Conservation (phyloP, 2,888 invertebrate genomes). For the Acrocera orbiculus region DNA sequence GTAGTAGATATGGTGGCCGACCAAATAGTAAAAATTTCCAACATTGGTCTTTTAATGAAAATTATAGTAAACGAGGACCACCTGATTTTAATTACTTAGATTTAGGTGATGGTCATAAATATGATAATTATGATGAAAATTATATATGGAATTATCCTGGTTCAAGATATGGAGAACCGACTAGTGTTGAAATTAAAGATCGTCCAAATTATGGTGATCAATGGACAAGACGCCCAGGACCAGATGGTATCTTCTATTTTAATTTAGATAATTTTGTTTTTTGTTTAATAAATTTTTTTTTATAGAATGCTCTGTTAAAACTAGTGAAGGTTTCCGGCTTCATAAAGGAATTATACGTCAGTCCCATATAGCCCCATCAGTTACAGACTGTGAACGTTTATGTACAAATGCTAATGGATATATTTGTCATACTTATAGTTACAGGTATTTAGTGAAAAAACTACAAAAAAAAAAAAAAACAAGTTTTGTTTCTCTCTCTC, state of each 20-base stretch:
- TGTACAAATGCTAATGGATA: slow-evolving; percentile 55
- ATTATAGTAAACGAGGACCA: slow-evolving; percentile 22
- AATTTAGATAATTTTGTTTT: not conserved
- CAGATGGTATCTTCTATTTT: slow-evolving; percentile 22
- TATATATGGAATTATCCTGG: slow-evolving; percentile 34
- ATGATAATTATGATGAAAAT: slow-evolving; percentile 21
- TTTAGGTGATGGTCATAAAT: slow-evolving; percentile 29
- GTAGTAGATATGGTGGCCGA: slow-evolving; percentile 34
- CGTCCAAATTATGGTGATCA: slow-evolving; percentile 25
- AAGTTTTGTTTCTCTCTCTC: not conserved
- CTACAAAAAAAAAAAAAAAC: not conserved
- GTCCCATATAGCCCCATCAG: slow-evolving; percentile 43
- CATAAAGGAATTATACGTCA: slow-evolving; percentile 48
- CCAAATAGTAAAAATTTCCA: slow-evolving; percentile 29
- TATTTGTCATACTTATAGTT: slow-evolving; percentile 59
- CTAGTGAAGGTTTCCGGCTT: slow-evolving; percentile 56
- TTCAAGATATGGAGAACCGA: slow-evolving; percentile 23
- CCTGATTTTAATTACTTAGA: slow-evolving; percentile 31
- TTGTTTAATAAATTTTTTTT: slow-evolving; percentile 6
- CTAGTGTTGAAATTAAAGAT: slow-evolving; percentile 14
- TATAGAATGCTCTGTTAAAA: slow-evolving; percentile 56
- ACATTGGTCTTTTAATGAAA: slow-evolving; percentile 36
- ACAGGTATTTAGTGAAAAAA: no score
- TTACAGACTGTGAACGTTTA: slow-evolving; percentile 59
- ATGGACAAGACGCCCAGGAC: slow-evolving; percentile 31